Base-by-base conservation (phyloP, 2,888 invertebrate genomes). In the Linnaemya vulpina region DNA sequence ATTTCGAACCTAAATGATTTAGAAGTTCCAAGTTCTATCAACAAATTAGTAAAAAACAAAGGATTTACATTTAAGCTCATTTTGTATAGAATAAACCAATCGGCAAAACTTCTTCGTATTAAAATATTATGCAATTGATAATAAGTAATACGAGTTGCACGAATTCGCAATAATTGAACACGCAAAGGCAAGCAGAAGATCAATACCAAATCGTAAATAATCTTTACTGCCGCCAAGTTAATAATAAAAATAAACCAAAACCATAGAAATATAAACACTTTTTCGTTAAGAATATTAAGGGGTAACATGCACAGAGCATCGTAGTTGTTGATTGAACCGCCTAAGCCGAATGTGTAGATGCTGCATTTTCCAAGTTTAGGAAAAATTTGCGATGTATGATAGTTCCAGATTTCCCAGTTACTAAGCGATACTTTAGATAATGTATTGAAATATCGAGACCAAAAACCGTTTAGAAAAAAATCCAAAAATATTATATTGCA, bases 311-410 rank as follows among this genome's bases (percentile, higher is more conserved):
- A 96, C 0, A 96, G 93, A 10, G 87, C 96, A 90, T 97, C 97
- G 91, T 96, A 95, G 86, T 95, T 94, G 92, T 97, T 96, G 70
- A 97, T 95, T 1, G 95, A 94, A 1, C 97, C 97, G 3, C 96
- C 96, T 0, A 96, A 95, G 92, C 97, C 97, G 92, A 95, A 97
- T 90, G 96, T 96, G 93, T 96, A 95, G 93, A 97, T 97, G 70
- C 95, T 95, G 92, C 97, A 98, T 92, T 97, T 98, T 17, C 97
- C 97, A 65, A 97, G 95, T 95, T 96, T 91, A 58, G 91, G 91
- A 65, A 91, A 91, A n/a, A 91, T 88, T 11, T 88, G 89, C 0
- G 91, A 91, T 13, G 89, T 89, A 87, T 89, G 87, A 70, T 88
- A 73, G 75, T 91, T 90, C 91, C 91, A 91, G 1, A 88, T 70